Percentiles rank a stretch among this genome's conserved stretches.
Evolutionary conservation across 2,888 invertebrate species (phyloP).

Genomic region (Cosmia trapezina): DNA sequence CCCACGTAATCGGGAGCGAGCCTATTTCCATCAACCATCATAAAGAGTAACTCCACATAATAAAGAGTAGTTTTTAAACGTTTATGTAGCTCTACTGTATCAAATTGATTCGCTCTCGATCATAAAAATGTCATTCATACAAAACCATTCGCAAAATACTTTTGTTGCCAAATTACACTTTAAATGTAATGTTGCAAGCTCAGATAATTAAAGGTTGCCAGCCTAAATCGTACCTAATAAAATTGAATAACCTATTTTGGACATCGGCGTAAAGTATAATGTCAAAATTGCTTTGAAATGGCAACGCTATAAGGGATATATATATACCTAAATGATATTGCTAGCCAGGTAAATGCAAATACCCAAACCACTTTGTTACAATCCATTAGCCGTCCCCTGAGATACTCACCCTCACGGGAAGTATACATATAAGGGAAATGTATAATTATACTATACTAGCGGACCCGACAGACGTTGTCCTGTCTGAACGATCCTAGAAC

Average conservation of each 20-base stretch:
- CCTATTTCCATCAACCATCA: neutral
- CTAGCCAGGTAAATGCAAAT: slow-evolving; percentile 12
- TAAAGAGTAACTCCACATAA: neutral
- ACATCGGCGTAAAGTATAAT: neutral
- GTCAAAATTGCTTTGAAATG: slow-evolving; percentile 11
- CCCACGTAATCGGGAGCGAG: neutral
- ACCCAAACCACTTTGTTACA: slow-evolving; percentile 39
- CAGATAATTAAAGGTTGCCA: neutral
- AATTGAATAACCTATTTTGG: slow-evolving; percentile 2
- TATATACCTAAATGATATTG: slow-evolving; percentile 9
- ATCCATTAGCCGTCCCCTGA: slow-evolving; percentile 47
- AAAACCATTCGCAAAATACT: slow-evolving; percentile 1
- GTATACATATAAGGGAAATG: slow-evolving; percentile 9
- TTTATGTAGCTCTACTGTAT: neutral
- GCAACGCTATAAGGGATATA: neutral
- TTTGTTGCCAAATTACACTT: neutral
- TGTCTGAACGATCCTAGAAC: too few relatives aligned
- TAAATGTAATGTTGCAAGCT: neutral
- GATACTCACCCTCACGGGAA: neutral
- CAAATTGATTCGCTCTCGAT: slow-evolving; percentile 11
- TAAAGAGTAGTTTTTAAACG: neutral
- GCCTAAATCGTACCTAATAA: neutral
- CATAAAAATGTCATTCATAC: slow-evolving; percentile 1
- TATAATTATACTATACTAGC: too few relatives aligned
- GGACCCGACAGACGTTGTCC: too few relatives aligned